Evolutionary conservation across 2,888 invertebrate species (phyloP).

Genomic region (Magallana nippona): DNA sequence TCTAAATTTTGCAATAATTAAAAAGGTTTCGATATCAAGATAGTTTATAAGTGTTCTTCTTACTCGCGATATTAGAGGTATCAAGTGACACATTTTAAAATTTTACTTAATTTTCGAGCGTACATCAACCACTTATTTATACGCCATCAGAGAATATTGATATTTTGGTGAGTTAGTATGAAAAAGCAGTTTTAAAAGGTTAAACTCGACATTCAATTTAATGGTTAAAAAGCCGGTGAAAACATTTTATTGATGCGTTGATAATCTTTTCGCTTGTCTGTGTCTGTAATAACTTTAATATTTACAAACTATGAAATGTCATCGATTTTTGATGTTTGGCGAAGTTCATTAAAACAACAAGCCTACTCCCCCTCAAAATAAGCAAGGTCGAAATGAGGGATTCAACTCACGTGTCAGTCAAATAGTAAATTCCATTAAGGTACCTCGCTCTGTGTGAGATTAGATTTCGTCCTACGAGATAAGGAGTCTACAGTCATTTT

Average conservation of each 20-base stretch:
- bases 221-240: not conserved
- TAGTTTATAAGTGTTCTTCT: too few relatives aligned
- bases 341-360: not conserved
- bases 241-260: not conserved
- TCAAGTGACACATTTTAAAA: too few relatives aligned
- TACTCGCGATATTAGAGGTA: too few relatives aligned
- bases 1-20: too few relatives aligned
- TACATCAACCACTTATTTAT: too few relatives aligned
- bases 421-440: not conserved
- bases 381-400: not conserved
- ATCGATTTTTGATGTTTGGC: not conserved
- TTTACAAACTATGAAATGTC: not conserved
- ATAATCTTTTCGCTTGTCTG: not conserved
- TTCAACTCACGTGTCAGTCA: not conserved
- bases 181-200: not conserved
- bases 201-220: not conserved
- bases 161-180: not conserved
- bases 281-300: slow-evolving; percentile 7
- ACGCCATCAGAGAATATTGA: too few relatives aligned
- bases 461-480: not conserved
- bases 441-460: not conserved
- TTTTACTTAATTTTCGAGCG: too few relatives aligned
- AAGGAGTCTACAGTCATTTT: too few relatives aligned
- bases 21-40: too few relatives aligned
- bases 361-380: not conserved